Base-by-base conservation (phyloP, 2,888 invertebrate genomes). In the Amphipoea lucens region DNA sequence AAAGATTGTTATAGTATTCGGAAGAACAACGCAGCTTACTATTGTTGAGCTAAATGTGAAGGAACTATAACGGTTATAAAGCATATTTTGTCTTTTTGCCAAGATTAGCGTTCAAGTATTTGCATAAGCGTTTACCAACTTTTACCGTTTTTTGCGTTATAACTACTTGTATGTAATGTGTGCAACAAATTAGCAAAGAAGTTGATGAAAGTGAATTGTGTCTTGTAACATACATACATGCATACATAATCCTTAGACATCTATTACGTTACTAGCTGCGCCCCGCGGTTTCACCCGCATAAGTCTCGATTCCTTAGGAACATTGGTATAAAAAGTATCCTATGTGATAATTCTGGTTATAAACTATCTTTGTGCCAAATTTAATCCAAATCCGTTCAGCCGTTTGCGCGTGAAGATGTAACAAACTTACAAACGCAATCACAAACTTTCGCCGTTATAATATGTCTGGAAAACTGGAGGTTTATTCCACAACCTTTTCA, bases 111-210 rank as follows among this genome's bases (percentile, higher is more conserved):
- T 72, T 63, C 3, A 57, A 45, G 42, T 65, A 76, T 85, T 83
- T 74, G 63, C 85, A 69, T 79, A 77, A 83, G 23, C 68, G 66
- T 79, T 87, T 76, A 74, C 87, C 48, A 79, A 87, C 71, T 74
- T 76, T 76, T 83, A 71, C 71, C 36, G 48, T 71, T 54, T 75
- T 74, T 82, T 74, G 57, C 76, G 71, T 71, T 40, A 40, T 71
- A 72, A 71, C 45, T 60, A 62, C 62, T 67, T n/a, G 60, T 67
- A 81, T 78, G 36, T 65, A 86, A 51, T 82, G 42, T 87, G 66
- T 72, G 84, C 80, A 78, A 78, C 6, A 54, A 78, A 83, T 84
- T 78, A 78, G 70, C 73, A 40, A 86, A 78, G 48, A 63, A 29
- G 29, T 71, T 63, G 48, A 60, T 83, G 78, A 75, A 83, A 83